A percentile compares a stretch with the other conserved stretches of the same genome.
Conservation (phyloP, 2,888 invertebrate genomes). For the Perizoma flavofasciatum region DNA sequence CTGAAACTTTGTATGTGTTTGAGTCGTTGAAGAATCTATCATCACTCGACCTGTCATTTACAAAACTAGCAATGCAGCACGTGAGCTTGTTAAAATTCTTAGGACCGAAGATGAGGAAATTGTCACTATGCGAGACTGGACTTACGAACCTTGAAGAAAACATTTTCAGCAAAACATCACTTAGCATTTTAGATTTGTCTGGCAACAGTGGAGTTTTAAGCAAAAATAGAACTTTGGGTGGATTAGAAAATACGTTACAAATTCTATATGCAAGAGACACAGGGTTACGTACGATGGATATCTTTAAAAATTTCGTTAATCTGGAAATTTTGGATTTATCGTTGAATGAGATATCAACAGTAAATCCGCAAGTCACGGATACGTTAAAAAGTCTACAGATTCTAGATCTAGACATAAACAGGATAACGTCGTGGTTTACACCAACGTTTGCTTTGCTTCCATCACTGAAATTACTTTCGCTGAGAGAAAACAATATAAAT, state of each 20-base stretch:
- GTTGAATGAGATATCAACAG: constrained; percentile 74
- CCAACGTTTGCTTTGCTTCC: constrained; percentile 63
- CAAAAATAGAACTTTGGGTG: constrained; percentile 58
- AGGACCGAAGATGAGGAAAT: constrained; percentile 49
- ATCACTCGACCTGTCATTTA: constrained; percentile 64
- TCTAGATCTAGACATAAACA: constrained; percentile 81
- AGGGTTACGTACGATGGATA: constrained; percentile 61
- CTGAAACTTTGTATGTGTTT: constrained; percentile 46
- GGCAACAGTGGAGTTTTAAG: constrained; percentile 73
- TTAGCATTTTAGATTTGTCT: constrained; percentile 82
- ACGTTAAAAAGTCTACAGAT: constrained; percentile 67
- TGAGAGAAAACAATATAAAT: constrained; percentile 82
- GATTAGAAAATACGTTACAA: constrained; percentile 66
- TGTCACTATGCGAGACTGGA: constrained; percentile 74
- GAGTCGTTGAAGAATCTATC: constrained; percentile 44
- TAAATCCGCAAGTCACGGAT: constrained; percentile 55
- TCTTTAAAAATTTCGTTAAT: constrained; percentile 62
- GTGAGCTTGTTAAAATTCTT: constrained; percentile 44
- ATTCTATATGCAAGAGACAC: constrained; percentile 73
- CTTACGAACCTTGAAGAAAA: constrained; percentile 59
- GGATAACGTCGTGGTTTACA: constrained; percentile 82
- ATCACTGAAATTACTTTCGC: constrained; percentile 66
- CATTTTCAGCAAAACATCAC: constrained; percentile 66
- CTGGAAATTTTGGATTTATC: constrained; percentile 75
- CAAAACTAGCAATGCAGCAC: constrained; percentile 49